These are phyloP conservation scores for Tautogolabrus adspersus DNA, from an alignment of 2,113 vertebrate genomes.

Conservation along the genomic window DNA sequence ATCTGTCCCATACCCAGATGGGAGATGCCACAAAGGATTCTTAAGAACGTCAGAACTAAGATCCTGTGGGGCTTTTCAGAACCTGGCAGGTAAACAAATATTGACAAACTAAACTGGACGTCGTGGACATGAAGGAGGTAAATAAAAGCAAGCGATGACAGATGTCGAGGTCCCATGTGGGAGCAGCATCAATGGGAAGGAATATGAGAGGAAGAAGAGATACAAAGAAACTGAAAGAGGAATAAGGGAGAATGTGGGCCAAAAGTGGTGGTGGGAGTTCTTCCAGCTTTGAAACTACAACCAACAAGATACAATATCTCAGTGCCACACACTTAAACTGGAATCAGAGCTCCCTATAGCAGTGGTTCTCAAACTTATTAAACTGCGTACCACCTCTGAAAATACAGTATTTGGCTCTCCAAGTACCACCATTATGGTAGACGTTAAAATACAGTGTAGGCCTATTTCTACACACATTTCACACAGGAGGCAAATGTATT, in stretches of 20 bases:
- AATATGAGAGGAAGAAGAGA: conserved; percentile 1
- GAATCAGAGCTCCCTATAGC: conserved; percentile 11
- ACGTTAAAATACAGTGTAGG: no score
- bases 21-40: conserved; percentile 14
- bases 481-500: no score
- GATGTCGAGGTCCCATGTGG: conserved; percentile 5
- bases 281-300: conserved; percentile 20
- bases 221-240: not conserved
- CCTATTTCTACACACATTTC: no score
- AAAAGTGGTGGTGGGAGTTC: not conserved
- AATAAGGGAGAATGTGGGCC: not conserved
- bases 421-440: no score
- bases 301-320: conserved; percentile 21
- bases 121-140: conserved; percentile 4
- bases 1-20: conserved; percentile 24
- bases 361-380: no score
- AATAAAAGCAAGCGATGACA: conserved; percentile 19
- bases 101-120: conserved; percentile 24
- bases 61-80: conserved; percentile 1
- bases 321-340: conserved; percentile 26
- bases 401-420: no score
- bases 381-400: no score
- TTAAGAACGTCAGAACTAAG: not conserved
- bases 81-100: conserved; percentile 23
- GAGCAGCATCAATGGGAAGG: conserved; percentile 6